A percentile compares a stretch with the other conserved stretches of the same genome.
Evolutionary conservation across 2,797 vertebrate genomes (phyloP).

Genomic region (Argentina silus): DNA sequence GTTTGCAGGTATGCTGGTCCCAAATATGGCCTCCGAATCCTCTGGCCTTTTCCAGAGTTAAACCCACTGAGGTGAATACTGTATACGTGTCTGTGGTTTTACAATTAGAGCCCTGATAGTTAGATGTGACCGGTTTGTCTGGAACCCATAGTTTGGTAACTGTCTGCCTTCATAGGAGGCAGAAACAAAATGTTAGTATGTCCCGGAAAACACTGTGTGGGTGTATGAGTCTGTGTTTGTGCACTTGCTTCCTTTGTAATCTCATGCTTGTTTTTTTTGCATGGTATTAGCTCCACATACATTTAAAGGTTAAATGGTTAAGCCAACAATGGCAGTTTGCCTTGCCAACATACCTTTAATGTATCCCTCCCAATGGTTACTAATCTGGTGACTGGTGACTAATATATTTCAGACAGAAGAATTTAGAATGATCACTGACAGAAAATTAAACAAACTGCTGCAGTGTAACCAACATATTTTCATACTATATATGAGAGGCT

Average conservation of each 20-base stretch:
- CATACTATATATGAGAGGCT: no score
- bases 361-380: background rate
- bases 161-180: conserved; percentile 9
- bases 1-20: conserved; percentile 79
- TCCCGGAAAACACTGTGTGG: conserved; percentile 23
- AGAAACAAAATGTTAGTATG: conserved; percentile 23
- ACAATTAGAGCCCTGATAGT: conserved; percentile 42
- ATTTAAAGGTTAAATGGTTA: background rate
- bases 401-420: no score
- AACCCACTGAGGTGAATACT: conserved; percentile 71
- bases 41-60: conserved; percentile 83
- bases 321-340: background rate
- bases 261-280: conserved; percentile 22
- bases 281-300: background rate
- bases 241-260: conserved; percentile 3
- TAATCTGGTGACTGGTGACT: no score
- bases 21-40: conserved; percentile 76
- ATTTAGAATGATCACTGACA: no score
- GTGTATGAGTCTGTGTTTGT: conserved; percentile 21
- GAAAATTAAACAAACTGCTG: no score
- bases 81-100: conserved; percentile 52
- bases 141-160: background rate
- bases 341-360: background rate
- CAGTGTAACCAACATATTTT: no score
- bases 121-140: conserved; percentile 13